Evolutionary conservation across 2,888 invertebrate genomes (phyloP), one percentile per base, ranked within the genome.

Genomic region (Pyrochroa serraticornis): DNA sequence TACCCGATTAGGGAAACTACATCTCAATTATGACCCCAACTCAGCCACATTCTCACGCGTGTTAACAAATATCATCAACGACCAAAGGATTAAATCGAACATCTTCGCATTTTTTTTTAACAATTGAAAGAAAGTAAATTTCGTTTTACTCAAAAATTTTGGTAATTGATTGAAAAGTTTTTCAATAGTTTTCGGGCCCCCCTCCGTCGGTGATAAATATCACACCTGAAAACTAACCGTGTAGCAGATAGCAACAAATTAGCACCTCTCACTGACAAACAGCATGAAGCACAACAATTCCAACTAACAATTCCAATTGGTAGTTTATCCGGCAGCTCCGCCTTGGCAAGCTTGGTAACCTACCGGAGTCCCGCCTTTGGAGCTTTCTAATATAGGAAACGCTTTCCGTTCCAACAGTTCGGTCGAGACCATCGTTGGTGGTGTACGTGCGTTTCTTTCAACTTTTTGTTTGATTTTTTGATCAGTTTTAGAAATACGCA

Each of bases 361-460:
- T 65, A 65, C 64, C 60, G 62, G 42, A 55, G 46, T 54, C 61
- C 70, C 71, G 72, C 73, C 74, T 69, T 62, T 59, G 49, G 48
- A 57, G 60, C 67, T 70, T 68, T 69, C 70, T 67, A 72, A 72
- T 71, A 74, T 70, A 71, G 73, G 69, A 70, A 71, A 68, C 67
- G 62, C 67, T 68, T 60, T 60, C 58, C 55, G 42, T 60, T 62
- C 62, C 57, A 63, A 53, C 67, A 69, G 71, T 72, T 63, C 65
- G 38, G 45, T 58, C 62, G 65, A 48, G 54, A 49, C 60, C 58
- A 54, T 60, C 31, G 58, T 33, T 60, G 36, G 35, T 41, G 56
- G 47, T 22, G 48, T 35, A 57, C 46, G 36, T 35, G 38, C 45
- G 38, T 30, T 44, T 8, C 14, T 22, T 10, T 14, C 31, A 8